Base-by-base conservation (phyloP, 2,113 vertebrate genomes). In the Microcebus lehilahytsara region DNA sequence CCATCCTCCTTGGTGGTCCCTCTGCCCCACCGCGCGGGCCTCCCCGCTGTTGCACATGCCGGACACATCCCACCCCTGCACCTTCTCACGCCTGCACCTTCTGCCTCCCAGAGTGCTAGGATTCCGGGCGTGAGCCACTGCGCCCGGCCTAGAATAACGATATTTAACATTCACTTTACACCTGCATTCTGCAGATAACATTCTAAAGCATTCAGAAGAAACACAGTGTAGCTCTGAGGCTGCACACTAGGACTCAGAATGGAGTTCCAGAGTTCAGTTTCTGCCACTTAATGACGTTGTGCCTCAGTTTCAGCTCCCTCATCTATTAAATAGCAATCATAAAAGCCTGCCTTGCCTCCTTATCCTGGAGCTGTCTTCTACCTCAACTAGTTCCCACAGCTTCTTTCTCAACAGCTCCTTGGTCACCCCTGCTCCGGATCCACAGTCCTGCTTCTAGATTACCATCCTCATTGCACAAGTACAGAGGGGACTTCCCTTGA, bases 321-420 rank as follows among this genome's bases (percentile, higher is more conserved):
- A 49, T 71, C 22, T 89, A n/a, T 66, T 71, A 46, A 58, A 40
- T 19, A 27, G 77, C 72, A 79, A 60, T 78, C 64, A 64, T 37
- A 51, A 89, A 77, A 89, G 72, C 10, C 22, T 34, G 64, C 11
- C 40, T 84, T 53, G 69, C 17, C 9, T 32, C 13, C 72, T 80
- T 69, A 60, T 16, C 66, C 37, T 49, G 58, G 37, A 79, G 71
- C 34, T 85, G 40, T 80, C 37, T 77, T 83, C 69, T 10, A 62
- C 27, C 37, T 69, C 75, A n/a, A 3, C 16, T 10, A 60, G 56
- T 60, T 42, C n/a, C 17, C 60, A 17, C 17, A 67, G 14, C 12
- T 46, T 40, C 42, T 86, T 58, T 86, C 49, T 93, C 83, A 71
- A 64, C 78, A 84, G n/a, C 23, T 75, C 58, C 34, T 62, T 66